Evolutionary conservation across 2,797 vertebrate genomes (phyloP), one percentile per base, ranked within the genome.

Genomic region (Loriculus beryllinus): DNA sequence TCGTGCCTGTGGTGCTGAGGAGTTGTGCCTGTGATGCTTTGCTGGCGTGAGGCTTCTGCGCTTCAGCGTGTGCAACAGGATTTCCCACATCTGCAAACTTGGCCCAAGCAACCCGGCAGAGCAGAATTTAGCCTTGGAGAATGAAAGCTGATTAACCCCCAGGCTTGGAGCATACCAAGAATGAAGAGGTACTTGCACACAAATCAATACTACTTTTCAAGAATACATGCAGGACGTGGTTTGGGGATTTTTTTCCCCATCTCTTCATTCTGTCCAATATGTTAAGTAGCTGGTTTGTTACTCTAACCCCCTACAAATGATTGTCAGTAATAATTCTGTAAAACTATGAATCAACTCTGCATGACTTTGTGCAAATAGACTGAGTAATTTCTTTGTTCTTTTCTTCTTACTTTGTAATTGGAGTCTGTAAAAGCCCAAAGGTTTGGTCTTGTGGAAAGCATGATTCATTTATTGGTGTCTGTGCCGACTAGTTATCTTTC

Each of bases 391-490:
- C 98, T 98, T 98, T 98, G 97, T 98, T 98, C 97, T 98, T 95
- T 96, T 95, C 93, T 95, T 95, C 97, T 97, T 96, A 74, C 97
- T 97, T 97, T 96, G 97, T 98, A 98, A 98, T 97, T 97, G 97
- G 96, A 98, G 97, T 98, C 97, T 98, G 97, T 93, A 92, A 95
- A 97, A 98, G 98, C 97, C 98, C 96, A 97, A 97, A 98, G 98
- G 97, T 98, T 98, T 96, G 96, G 97, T 96, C 97, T 97, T 97
- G 97, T 93, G 96, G 98, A 97, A 97, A 97, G 95, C 93, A 72
- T 98, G 98, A 98, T 97, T 98, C 98, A 98, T 98, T 97, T 98
- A 97, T 97, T 96, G 98, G 97, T 97, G 97, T 98, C 97, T 98
- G 96, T 88, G 91, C 95, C 88, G 70, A 95, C 96, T 97, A 95